A percentile compares a stretch with the other conserved stretches of the same genome.
Conservation (phyloP, 30 jellyfish, hydroid and myxozoan species). For the Turritopsis rubra region DNA sequence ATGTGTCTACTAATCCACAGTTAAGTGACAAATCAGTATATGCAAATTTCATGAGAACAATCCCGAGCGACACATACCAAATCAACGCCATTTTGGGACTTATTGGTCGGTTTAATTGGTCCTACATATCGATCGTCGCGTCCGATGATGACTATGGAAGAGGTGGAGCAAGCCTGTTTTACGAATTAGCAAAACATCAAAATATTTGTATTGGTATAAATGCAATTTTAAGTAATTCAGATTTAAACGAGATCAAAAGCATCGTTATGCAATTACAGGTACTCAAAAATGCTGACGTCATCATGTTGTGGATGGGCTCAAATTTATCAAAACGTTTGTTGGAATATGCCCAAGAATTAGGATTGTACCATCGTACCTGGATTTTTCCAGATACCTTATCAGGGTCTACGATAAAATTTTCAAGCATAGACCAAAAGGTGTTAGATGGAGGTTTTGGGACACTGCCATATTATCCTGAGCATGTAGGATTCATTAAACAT, state of each 20-base stretch:
- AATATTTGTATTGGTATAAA: slow-evolving; percentile 48
- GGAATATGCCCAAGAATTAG: slow-evolving; percentile 39
- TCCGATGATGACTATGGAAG: slow-evolving; percentile 71
- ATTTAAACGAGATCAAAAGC: slow-evolving; percentile 19
- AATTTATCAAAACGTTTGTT: slow-evolving; percentile 33
- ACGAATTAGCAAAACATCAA: slow-evolving; percentile 33
- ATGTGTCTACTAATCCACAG: slow-evolving; percentile 49
- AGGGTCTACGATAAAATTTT: neutral
- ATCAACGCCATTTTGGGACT: slow-evolving; percentile 58
- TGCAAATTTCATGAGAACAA: slow-evolving; percentile 58
- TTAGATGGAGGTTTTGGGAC: slow-evolving; percentile 1
- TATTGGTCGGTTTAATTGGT: slow-evolving; percentile 41
- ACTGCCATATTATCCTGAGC: neutral
- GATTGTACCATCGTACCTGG: slow-evolving; percentile 47
- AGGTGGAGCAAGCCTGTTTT: slow-evolving; percentile 33
- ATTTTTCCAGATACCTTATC: slow-evolving; percentile 48
- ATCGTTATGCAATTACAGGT: neutral
- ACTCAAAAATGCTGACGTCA: slow-evolving; percentile 44
- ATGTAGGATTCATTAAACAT: neutral
- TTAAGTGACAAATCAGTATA: slow-evolving; percentile 41
- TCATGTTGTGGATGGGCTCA: slow-evolving; percentile 48
- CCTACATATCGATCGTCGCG: slow-evolving; percentile 51
- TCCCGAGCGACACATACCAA: slow-evolving; percentile 62
- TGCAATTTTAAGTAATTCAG: slow-evolving; percentile 20
- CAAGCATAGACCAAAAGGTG: neutral